Conservation (phyloP, 1,140 invertebrate species). For the Bombus difficillimus region DNA sequence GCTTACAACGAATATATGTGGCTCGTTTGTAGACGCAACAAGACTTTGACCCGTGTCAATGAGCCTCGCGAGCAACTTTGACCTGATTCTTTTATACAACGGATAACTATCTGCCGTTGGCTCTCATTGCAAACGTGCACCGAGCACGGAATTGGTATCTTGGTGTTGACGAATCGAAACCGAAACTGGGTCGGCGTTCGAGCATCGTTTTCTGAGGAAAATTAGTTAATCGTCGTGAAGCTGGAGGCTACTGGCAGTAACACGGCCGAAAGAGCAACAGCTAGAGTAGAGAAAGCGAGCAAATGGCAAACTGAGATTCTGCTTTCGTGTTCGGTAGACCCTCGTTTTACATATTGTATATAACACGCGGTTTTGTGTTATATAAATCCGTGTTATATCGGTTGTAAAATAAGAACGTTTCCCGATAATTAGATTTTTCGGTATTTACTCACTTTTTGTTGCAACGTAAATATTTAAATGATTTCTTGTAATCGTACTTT, state of each 20-base stretch:
- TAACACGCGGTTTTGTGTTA: too few relatives aligned
- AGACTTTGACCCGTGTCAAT: conserved; percentile 67
- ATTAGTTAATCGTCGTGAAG: conserved; percentile 14
- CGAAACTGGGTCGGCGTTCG: conserved; percentile 24
- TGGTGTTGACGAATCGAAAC: neutral
- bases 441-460: too few relatives aligned
- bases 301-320: neutral
- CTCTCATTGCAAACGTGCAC: neutral
- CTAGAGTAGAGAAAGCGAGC: neutral
- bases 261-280: neutral
- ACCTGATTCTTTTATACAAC: conserved; percentile 66
- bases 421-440: too few relatives aligned
- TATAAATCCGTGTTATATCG: neutral
- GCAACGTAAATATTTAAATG: too few relatives aligned
- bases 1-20: neutral
- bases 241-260: neutral
- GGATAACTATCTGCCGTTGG: conserved; percentile 55
- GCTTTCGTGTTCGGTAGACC: too few relatives aligned
- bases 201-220: conserved; percentile 6
- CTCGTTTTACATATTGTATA: neutral
- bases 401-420: neutral
- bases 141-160: neutral
- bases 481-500: too few relatives aligned
- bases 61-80: conserved; percentile 65
- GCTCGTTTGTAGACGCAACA: conserved; percentile 47